Evolutionary conservation across 2,113 vertebrate species (phyloP).

Genomic region (Nycticryphes semicollaris): DNA sequence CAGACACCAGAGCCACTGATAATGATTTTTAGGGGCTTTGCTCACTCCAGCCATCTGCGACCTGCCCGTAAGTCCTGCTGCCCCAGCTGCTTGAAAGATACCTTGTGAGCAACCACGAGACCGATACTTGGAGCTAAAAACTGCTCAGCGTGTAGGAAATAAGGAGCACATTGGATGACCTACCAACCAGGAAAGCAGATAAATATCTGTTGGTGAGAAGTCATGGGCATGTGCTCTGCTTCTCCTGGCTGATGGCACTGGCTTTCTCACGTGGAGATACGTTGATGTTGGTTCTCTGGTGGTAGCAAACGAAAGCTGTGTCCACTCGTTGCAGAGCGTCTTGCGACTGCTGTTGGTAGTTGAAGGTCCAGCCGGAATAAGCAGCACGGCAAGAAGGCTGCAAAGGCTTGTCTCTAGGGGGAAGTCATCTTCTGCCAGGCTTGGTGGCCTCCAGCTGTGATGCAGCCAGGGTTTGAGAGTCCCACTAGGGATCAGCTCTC

Average conservation of each 20-base stretch:
- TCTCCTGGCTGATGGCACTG: neutral
- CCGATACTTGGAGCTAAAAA: neutral
- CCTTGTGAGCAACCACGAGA: neutral
- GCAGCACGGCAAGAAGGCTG: neutral
- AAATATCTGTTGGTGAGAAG: neutral
- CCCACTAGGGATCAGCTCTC: neutral
- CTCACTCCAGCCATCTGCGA: accelerated
- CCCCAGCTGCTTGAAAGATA: neutral
- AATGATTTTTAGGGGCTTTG: neutral
- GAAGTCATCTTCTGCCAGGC: neutral
- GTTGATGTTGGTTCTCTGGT: neutral
- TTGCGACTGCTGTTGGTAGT: neutral
- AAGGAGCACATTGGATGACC: neutral
- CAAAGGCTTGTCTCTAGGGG: neutral
- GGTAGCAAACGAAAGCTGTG: neutral
- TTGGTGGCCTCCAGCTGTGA: neutral
- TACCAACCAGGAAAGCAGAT: neutral
- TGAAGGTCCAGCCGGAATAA: neutral
- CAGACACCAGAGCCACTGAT: neutral
- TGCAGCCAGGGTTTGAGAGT: neutral
- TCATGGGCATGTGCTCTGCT: neutral
- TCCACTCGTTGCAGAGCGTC: neutral
- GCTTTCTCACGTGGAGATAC: neutral
- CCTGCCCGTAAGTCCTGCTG: neutral
- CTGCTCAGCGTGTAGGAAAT: neutral